Base-by-base conservation (phyloP, 2,888 invertebrate genomes). In the Germaria angustata region DNA sequence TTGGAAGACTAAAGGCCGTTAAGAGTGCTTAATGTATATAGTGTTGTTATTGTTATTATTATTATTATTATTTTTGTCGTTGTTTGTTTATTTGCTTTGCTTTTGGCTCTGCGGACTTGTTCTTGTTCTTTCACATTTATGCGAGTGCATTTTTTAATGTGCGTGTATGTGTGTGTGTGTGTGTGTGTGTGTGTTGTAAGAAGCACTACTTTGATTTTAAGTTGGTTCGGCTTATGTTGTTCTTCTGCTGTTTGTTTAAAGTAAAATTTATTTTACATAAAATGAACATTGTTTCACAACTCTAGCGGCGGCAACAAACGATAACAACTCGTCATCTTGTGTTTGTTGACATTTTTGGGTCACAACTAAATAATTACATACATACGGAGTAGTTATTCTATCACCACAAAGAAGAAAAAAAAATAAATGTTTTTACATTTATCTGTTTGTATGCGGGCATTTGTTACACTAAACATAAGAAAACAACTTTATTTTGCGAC, bases 351-450 rank as follows among this genome's bases (percentile, higher is more conserved):
- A 76, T 75, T 80, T 82, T 82, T 82, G 75, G 82, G 80, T 82
- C 82, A 71, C 75, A 82, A 71, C 82, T 76, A 82, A 80, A 82
- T 82, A 82, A 82, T 82, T 80, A 61, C 71, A 75, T 66, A n/a
- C n/a, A n/a, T n/a, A n/a, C n/a, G n/a, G n/a, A n/a, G n/a, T n/a
- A 66, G 82, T 79, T 79, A 49, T 68, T 41, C 39, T 49, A 49
- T 22, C 63, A 32, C 13, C 24, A 63, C 36, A 46, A 13, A 34
- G 11, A 17, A 15, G 24, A 61, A 46, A 13, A 34, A 13, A 17
- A 15, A 41, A 61, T 17, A 49, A 36, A 2, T 49, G 13, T 49
- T 20, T 24, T 39, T 36, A 9, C 6, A 20, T 17, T 53, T 7
- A 13, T 53, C 11, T 34, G 17, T 32, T 20, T 34, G 8, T 8